These are phyloP conservation scores for Cynopterus sphinx DNA, from an alignment of 2,797 vertebrate genomes.

Conservation along the genomic window DNA sequence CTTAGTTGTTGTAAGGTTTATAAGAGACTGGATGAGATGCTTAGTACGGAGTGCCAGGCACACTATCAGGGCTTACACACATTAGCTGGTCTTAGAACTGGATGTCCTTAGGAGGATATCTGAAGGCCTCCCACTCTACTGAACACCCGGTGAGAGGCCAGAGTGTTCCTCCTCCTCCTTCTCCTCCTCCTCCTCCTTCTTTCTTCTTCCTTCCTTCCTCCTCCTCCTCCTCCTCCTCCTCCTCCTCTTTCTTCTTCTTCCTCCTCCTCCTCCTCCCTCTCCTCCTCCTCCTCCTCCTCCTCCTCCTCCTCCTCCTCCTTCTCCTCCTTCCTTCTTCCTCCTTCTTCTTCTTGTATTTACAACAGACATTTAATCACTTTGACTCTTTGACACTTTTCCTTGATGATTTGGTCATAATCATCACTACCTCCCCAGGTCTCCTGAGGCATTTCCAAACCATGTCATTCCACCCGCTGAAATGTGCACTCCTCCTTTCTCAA, in stretches of 20 bases:
- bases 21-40: neutral
- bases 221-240: no score
- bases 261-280: neutral
- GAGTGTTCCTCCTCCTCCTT: neutral
- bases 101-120: neutral
- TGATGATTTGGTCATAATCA: neutral
- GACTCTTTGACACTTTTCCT: neutral
- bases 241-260: no score
- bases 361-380: neutral
- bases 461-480: neutral
- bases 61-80: rapidly evolving
- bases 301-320: no score
- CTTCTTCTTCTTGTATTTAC: neutral
- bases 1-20: neutral
- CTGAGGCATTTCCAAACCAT: neutral
- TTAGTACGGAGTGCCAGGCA: rapidly evolving
- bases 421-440: neutral
- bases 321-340: no score
- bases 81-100: neutral
- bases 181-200: neutral
- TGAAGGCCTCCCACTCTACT: neutral
- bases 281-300: no score
- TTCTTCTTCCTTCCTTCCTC: neutral
- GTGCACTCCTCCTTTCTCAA: neutral
- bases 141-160: neutral